Percentiles rank a stretch among this genome's conserved stretches.
phyloP scores from a whole-genome alignment of 2,113 vertebrate genomes.

The Scatophagus argus region DNA sequence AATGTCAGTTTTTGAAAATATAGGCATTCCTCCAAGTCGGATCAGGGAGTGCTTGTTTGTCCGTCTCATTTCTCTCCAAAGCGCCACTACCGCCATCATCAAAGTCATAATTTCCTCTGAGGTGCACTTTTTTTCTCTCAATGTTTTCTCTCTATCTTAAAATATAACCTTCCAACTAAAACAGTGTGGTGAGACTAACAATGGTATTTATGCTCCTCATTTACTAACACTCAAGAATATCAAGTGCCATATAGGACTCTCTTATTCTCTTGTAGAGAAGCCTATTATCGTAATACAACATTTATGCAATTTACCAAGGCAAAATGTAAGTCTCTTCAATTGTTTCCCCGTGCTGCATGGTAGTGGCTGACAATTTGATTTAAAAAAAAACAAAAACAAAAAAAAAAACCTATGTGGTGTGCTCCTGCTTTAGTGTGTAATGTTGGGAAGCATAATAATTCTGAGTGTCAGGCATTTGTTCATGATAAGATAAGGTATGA shows the following conservation, averaged over 20 bases:
- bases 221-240: conserved; percentile 69
- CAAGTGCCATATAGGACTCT: conserved; percentile 82
- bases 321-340: conserved; percentile 46
- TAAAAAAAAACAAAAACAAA: conserved; percentile 7
- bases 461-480: conserved; percentile 61
- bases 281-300: conserved; percentile 62
- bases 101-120: conserved; percentile 26
- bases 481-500: conserved; percentile 56
- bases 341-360: conserved; percentile 73
- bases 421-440: conserved; percentile 71
- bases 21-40: conserved; percentile 12
- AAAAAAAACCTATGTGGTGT: conserved; percentile 38
- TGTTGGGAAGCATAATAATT: conserved; percentile 62
- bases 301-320: conserved; percentile 74
- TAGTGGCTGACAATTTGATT: conserved; percentile 48
- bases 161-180: conserved; percentile 43
- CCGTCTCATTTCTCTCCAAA: conserved; percentile 1
- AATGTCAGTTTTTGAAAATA: not conserved
- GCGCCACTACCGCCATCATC: not conserved
- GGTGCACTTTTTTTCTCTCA: conserved; percentile 44
- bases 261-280: conserved; percentile 69
- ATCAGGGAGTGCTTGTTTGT: not conserved
- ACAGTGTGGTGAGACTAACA: conserved; percentile 65
- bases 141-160: conserved; percentile 27
- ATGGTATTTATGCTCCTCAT: conserved; percentile 61